Evolutionary conservation across 1,140 invertebrate genomes (phyloP).

Genomic region (Ephestia elutella): DNA sequence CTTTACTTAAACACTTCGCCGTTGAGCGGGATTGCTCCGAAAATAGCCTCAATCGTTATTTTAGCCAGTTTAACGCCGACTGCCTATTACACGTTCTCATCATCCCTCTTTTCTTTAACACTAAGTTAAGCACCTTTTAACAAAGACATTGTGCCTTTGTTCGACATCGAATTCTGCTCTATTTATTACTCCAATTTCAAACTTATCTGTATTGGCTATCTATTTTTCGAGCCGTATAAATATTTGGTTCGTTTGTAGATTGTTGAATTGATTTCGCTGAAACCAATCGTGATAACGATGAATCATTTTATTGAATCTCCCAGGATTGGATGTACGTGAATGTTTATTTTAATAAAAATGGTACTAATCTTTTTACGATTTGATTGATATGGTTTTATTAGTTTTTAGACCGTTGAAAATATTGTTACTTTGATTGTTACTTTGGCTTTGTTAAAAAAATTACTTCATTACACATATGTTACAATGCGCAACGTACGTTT

Average conservation of each 20-base stretch:
- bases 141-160: neutral
- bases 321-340: neutral
- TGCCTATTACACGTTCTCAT: neutral
- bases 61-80: constrained; percentile 7
- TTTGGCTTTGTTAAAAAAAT: too few relatives aligned
- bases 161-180: neutral
- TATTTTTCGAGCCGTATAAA: neutral
- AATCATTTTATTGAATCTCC: neutral
- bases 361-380: neutral
- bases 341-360: neutral
- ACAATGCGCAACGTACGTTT: too few relatives aligned
- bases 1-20: constrained; percentile 13
- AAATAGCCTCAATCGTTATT: constrained; percentile 13
- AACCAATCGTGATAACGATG: neutral
- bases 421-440: neutral
- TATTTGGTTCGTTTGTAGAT: neutral
- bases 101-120: neutral
- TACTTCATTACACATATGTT: neutral
- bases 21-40: constrained; percentile 17
- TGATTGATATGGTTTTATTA: neutral
- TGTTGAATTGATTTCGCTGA: neutral
- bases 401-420: neutral
- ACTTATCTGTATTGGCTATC: neutral
- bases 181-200: neutral
- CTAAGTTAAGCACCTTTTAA: neutral